Base-by-base conservation (phyloP, 2,113 vertebrate genomes). In the Hyaena hyaena region DNA sequence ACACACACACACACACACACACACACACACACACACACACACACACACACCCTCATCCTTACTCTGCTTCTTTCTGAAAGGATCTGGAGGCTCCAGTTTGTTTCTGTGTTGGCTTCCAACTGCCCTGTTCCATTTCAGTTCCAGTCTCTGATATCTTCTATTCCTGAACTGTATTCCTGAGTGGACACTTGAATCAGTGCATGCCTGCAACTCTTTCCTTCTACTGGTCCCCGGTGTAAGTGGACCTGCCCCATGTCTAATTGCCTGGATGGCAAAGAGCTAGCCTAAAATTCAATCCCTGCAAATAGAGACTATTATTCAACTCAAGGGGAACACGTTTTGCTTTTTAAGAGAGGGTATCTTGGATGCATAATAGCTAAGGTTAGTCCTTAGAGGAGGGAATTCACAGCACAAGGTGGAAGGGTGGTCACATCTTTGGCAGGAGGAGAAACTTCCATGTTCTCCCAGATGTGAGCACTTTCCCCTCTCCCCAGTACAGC, bases 321-420 rank as follows among this genome's bases (percentile, higher is more conserved):
- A 93, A 58, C 65, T 83, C 66, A 88, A 73, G 76, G 31, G 65
- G 87, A 92, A 96, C 33, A 66, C 24, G 68, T 68, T 95, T 92
- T 63, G 31, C 33, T 80, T 96, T 86, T 92, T 61, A 55, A 90
- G 69, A 96, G 90, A 96, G 90, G n/a, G n/a, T 92, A 35, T 76
- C 84, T 94, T 88, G 65, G 80, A 95, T 35, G 48, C 53, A 61
- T 28, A 93, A 68, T 16, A 71, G 66, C 16, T 94, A 31, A 77
- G 39, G 88, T 85, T 86, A 90, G 23, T 85, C 65, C 73, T 96
- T 85, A 43, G 81, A 61, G 71, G 50, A 88, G 10, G 53, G 21
- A 93, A 90, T 92, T 96, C 88, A 92, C 92, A 55, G 35, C 28
- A 84, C 58, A 21, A 24, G 58, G 24, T 73, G 92, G 82, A 87